Percentiles rank a stretch among this genome's conserved stretches.
Evolutionary conservation across 2,888 invertebrate species (phyloP).

Genomic region (Scaptomyza flava): DNA sequence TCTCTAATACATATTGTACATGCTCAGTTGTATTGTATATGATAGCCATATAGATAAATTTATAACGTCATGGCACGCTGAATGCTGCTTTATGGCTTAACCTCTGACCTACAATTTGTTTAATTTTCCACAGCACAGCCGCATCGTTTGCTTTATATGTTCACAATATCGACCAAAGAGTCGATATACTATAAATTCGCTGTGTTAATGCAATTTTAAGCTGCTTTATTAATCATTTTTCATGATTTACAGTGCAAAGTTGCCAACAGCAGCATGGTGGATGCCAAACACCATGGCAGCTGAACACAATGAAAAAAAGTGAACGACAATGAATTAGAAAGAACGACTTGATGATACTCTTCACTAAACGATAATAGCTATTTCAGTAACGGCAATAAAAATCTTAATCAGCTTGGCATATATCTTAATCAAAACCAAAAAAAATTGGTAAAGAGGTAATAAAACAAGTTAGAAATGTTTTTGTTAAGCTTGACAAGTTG

Average conservation of each 20-base stretch:
- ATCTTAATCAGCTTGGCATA: background rate
- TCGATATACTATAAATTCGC: slow-evolving; percentile 55
- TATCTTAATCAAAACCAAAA: background rate
- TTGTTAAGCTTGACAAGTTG: background rate
- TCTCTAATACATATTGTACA: slow-evolving; percentile 44
- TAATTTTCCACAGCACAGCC: slow-evolving; percentile 44
- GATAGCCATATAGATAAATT: background rate
- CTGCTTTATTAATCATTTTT: slow-evolving; percentile 76
- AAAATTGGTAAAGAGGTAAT: background rate
- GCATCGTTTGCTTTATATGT: slow-evolving; percentile 1
- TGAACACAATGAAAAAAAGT: background rate
- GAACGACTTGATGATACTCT: background rate
- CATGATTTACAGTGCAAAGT: slow-evolving; percentile 54
- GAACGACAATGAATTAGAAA: background rate
- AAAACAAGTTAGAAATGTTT: background rate
- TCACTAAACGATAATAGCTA: background rate
- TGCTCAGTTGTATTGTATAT: background rate
- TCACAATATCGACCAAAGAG: slow-evolving; percentile 10
- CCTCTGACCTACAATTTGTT: slow-evolving; percentile 60
- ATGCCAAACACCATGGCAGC: background rate
- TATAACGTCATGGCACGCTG: slow-evolving; percentile 9
- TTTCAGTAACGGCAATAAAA: background rate
- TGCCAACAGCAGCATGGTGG: slow-evolving; percentile 26
- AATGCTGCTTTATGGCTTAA: slow-evolving; percentile 23
- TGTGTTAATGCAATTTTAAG: slow-evolving; percentile 75